These are phyloP conservation scores for Pelobates cultripes DNA, from an alignment of 2,797 vertebrate genomes.

Conservation along the genomic window DNA sequence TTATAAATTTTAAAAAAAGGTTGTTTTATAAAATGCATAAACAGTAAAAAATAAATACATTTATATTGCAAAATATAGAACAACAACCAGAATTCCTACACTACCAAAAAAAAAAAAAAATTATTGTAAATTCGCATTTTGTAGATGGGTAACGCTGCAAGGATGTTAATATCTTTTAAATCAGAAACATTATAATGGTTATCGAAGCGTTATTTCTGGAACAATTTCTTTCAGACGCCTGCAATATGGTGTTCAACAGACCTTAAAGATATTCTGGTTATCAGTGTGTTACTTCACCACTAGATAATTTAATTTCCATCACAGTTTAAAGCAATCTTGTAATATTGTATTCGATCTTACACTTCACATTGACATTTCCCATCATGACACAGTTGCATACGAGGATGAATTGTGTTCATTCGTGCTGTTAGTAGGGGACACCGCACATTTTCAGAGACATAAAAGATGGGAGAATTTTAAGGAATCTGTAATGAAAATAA, in stretches of 20 bases:
- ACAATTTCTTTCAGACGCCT: background rate
- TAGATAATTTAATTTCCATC: conserved; percentile 4
- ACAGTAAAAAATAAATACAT: no score
- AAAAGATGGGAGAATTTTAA: background rate
- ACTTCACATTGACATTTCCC: conserved; percentile 18
- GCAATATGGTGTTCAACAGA: conserved; percentile 1
- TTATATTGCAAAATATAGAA: no score
- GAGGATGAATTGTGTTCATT: conserved; percentile 7
- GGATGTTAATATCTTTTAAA: no score
- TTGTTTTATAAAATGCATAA: no score
- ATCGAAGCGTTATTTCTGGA: no score
- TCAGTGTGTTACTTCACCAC: background rate
- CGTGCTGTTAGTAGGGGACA: background rate
- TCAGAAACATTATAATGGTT: no score
- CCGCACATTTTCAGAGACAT: background rate
- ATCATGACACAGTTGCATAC: background rate
- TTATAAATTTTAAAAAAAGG: no score
- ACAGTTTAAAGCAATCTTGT: background rate
- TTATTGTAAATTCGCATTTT: no score
- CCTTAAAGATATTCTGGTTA: background rate
- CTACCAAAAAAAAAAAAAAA: no score
- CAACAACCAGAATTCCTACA: no score
- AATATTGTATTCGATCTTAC: conserved; percentile 4
- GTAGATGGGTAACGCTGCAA: no score
- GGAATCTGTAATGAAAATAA: background rate